Evolutionary conservation across 2,888 invertebrate species (phyloP), one percentile per base, ranked within the genome.

Genomic region (Melitaea athalia): DNA sequence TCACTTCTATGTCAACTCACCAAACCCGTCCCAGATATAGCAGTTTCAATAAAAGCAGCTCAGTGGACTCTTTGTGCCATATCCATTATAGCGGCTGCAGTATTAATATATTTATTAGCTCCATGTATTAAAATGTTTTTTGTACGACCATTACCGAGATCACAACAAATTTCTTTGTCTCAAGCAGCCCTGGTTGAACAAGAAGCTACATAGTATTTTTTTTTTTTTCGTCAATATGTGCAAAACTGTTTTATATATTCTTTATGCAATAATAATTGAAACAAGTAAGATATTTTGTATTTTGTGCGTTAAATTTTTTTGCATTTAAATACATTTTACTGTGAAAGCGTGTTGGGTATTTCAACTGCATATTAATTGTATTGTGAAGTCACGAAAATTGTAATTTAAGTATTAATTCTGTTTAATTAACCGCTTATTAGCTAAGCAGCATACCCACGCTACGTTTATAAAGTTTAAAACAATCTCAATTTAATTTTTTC

Each of bases 21-120:
- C 0, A 76, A 71, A 17, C 79, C 85, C 0, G 74, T 79, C 5
- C 78, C 82, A 1, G 83, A 85, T 33, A 81, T 81, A 1, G 84
- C 85, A 0, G 77, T 85, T 11, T 88, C 90, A 0, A 89, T 90
- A 62, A 84, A 82, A 70, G 85, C 88, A 0, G 91, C 89, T 0
- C 91, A 91, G 59, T 91, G 91, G 91, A 81, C 86, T 0, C 73
- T 91, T 0, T 88, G 86, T 67, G 85, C 79, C 0, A 78, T 91
- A 47, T 90, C 88, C 0, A 80, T 90, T 0, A 79, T 91, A 43
- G 91, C 91, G 0, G 83, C 77, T 0, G 82, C 77, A 0, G 85
- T 91, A 0, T 69, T 92, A 14, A 63, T 88, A 33, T 91, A 91
- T 76, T 75, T 91, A 62, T 45, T 91, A 65, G 87, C 86, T 2